Percentiles rank a stretch among this genome's conserved stretches.
These are phyloP conservation scores for Drosophila silvestris DNA, from an alignment of 2,888 invertebrate species.

Conservation along the genomic window DNA sequence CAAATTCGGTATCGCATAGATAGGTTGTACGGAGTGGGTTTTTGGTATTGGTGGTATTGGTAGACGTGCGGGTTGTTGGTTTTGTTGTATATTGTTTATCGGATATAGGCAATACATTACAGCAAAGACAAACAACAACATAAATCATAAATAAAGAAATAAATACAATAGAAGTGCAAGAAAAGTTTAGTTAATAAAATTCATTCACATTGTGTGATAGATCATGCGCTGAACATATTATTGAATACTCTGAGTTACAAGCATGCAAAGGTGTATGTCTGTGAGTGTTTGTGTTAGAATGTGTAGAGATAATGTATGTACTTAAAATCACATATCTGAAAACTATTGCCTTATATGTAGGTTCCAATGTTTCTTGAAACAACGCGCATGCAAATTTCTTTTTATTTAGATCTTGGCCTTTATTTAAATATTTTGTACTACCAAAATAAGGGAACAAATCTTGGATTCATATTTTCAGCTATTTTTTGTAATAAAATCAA, in stretches of 20 bases:
- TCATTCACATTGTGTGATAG: conserved; percentile 36
- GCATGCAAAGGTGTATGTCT: conserved; percentile 28
- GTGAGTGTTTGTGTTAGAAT: conserved; percentile 10
- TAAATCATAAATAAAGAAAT: conserved; percentile 43
- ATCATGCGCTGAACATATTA: conserved; percentile 18
- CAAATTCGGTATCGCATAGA: conserved; percentile 35
- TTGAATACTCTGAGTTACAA: conserved; percentile 21
- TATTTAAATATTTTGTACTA: conserved; percentile 13
- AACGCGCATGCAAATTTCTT: conserved; percentile 53
- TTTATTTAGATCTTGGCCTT: conserved; percentile 7
- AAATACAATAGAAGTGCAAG: conserved; percentile 55
- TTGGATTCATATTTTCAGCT: conserved; percentile 24
- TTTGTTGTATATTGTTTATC: conserved; percentile 35
- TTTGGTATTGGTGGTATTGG: conserved; percentile 30
- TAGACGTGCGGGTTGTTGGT: conserved; percentile 53
- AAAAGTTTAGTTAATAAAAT: conserved; percentile 36
- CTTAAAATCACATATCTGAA: conserved; percentile 6
- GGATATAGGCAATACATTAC: conserved; percentile 59
- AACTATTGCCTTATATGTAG: conserved; percentile 33
- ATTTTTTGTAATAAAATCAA: conserved; percentile 22
- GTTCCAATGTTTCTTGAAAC: conserved; percentile 32
- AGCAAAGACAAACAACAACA: conserved; percentile 63
- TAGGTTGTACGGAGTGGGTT: conserved; percentile 20
- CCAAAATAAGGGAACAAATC: conserved; percentile 27
- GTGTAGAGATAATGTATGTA: neutral